Base-by-base conservation (phyloP, 2,113 vertebrate genomes). In the Eulacestoma nigropectus region DNA sequence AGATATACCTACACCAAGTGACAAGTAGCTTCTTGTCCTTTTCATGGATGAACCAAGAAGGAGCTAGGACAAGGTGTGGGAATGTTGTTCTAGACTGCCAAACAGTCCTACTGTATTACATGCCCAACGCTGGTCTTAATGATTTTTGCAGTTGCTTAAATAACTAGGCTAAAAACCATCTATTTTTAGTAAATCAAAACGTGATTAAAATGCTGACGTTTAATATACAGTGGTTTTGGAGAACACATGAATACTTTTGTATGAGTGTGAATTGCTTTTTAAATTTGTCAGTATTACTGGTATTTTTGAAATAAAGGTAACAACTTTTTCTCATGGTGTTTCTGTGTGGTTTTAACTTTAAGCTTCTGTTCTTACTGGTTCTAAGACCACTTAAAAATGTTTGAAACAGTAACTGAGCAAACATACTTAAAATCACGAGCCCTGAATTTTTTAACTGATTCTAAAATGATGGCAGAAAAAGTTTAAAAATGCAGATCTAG, bases 231-330 rank as follows among this genome's bases (percentile, higher is more conserved):
- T 97, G 91, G 85, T 89, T 97, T 96, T 98, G 89, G 93, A 97
- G 97, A 96, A 97, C 96, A 97, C 97, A 97, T 95, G 96, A 96
- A 93, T 94, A 96, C 97, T 98, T 96, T 98, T 97, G 97, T 98
- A 98, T 97, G 97, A 97, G 96, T 59, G 87, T 97, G 95, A 98
- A 96, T 49, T 96, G 97, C 97, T 98, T 98, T 97, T 97, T 97
- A 98, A 97, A 97, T 98, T 95, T 98, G 97, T 98, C 98, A 98
- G 98, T 98, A 98, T 98, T 98, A 98, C 10, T 96, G 96, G 91
- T 98, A 97, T 98, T 98, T 97, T 98, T 98, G 97, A 97, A 98
- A 98, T 98, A 98, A 98, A 98, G 97, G 94, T 97, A 97, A 96
- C 94, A 97, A 97, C 96, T 97, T 96, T 97, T 98, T 97, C 93